phyloP scores from a whole-genome alignment of 2,888 invertebrate species.

The Macrophya annulata region DNA sequence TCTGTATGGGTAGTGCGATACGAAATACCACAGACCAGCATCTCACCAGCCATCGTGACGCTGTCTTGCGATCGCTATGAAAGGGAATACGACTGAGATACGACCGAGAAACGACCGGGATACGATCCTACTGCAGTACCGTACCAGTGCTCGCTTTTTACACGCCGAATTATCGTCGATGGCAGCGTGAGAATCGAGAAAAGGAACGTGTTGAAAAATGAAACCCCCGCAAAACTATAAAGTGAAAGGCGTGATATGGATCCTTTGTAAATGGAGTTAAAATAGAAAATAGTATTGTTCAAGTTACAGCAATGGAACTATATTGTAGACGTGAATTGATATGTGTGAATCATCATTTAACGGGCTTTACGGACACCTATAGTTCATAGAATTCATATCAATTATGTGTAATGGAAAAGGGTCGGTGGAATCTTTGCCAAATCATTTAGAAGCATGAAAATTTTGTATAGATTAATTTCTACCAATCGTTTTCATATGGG shows the following conservation, averaged over 20 bases:
- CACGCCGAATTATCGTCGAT: constrained; percentile 52
- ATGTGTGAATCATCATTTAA: neutral
- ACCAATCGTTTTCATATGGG: neutral
- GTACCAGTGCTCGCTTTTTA: constrained; percentile 36
- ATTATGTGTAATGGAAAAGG: neutral
- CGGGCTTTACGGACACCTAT: neutral
- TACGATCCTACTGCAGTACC: constrained; percentile 9
- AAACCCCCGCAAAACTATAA: constrained; percentile 39
- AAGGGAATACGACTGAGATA: constrained; percentile 52
- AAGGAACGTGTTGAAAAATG: constrained; percentile 49
- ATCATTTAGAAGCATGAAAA: neutral
- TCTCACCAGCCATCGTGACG: constrained; percentile 20
- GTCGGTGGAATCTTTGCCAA: neutral
- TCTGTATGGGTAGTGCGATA: neutral
- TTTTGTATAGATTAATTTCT: neutral
- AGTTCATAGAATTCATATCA: neutral
- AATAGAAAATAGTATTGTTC: constrained; percentile 31
- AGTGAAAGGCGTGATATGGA: constrained; percentile 44
- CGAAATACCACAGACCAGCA: constrained; percentile 31
- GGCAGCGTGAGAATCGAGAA: constrained; percentile 51
- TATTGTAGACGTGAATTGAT: neutral
- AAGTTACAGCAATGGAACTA: neutral
- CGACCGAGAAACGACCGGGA: constrained; percentile 48
- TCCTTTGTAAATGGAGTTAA: constrained; percentile 20
- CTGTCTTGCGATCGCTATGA: constrained; percentile 35